Evolutionary conservation across 2,797 vertebrate species (phyloP).

Genomic region (Anabacerthia variegaticeps): DNA sequence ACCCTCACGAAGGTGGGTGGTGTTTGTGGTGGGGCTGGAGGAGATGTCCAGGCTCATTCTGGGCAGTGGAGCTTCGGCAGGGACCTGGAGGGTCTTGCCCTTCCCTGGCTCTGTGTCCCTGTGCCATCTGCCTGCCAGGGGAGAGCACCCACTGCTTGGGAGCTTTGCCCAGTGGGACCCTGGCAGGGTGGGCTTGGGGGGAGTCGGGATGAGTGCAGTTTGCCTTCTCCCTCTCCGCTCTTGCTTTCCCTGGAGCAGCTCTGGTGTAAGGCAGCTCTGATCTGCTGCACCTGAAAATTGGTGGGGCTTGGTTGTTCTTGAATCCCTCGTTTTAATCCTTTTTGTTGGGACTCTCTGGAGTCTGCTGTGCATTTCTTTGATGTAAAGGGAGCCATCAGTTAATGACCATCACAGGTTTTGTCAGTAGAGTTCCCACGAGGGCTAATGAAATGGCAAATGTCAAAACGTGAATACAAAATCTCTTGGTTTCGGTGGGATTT

Average conservation of each 20-base stretch:
- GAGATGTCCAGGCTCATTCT: neutral
- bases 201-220: neutral
- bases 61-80: neutral
- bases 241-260: neutral
- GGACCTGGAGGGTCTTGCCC: neutral
- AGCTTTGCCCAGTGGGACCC: neutral
- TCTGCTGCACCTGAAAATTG: neutral
- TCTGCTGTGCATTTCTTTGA: neutral
- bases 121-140: neutral
- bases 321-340: neutral
- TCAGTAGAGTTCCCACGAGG: fast-evolving
- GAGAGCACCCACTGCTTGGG: neutral
- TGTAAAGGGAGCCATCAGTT: neutral
- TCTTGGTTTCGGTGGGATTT: neutral
- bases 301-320: neutral
- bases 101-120: neutral
- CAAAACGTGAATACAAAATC: neutral
- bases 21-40: neutral
- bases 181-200: neutral
- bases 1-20: fast-evolving
- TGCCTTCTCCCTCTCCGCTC: neutral
- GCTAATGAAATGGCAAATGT: neutral
- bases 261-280: neutral
- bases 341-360: neutral
- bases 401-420: neutral